Evolutionary conservation across 1,140 invertebrate species (phyloP).

Genomic region (Lithobius niger): DNA sequence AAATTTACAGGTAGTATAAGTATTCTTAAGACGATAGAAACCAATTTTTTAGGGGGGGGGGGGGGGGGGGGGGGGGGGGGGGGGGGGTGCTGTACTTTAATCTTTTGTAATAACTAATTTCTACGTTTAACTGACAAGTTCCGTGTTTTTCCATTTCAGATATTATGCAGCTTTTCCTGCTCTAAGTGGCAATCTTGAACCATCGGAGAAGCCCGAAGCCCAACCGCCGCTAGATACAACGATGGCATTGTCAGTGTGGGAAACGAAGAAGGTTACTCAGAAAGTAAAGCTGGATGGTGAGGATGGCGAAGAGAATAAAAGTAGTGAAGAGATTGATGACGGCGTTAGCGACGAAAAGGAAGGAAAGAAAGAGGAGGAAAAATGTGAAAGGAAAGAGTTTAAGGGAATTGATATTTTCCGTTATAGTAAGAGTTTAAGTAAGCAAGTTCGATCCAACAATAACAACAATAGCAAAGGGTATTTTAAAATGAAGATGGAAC

Average conservation of each 20-base stretch:
- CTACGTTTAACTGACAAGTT: too few species aligned
- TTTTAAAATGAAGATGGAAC: background rate
- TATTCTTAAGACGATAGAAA: too few species aligned
- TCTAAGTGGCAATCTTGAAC: constrained; percentile 14
- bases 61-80: too few species aligned
- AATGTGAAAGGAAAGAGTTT: background rate
- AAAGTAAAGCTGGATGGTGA: background rate
- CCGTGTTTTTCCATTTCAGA: constrained; percentile 10
- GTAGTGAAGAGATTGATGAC: background rate
- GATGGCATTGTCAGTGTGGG: background rate
- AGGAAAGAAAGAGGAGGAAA: background rate
- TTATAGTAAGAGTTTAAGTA: background rate
- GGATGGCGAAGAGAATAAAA: background rate
- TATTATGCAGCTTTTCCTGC: constrained; percentile 23
- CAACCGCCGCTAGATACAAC: background rate
- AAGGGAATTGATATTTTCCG: background rate
- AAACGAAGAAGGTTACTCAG: background rate
- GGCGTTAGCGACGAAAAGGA: background rate
- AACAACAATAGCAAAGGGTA: background rate
- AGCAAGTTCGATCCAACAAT: background rate
- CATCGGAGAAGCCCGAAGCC: background rate
- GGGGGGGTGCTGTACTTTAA: too few species aligned
- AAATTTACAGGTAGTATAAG: too few species aligned
- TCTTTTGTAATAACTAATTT: too few species aligned
- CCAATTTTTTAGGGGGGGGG: too few species aligned